These are phyloP conservation scores for Lamellibrachia columna DNA, from an alignment of 2,888 invertebrate genomes.

Conservation along the genomic window DNA sequence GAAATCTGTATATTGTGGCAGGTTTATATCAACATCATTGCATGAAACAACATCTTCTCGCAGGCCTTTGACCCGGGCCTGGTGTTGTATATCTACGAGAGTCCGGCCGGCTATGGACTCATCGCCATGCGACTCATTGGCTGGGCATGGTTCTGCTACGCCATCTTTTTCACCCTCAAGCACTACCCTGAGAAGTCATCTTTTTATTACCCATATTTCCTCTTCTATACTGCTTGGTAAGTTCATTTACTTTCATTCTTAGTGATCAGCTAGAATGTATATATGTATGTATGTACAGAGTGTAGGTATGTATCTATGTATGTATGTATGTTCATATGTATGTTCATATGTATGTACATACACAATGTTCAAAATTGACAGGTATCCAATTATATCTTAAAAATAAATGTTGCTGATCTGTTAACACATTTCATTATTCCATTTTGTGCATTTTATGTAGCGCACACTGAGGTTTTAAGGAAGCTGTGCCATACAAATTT, in stretches of 20 bases:
- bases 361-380: not conserved
- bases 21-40: not conserved
- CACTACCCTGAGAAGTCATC: constrained; percentile 84
- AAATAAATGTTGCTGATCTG: not conserved
- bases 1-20: too few species aligned
- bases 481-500: not conserved
- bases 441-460: not conserved
- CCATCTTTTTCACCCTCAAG: constrained; percentile 79
- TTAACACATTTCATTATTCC: not conserved
- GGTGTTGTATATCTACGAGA: constrained; percentile 90
- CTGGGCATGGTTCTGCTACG: constrained; percentile 83
- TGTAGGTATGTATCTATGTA: not conserved
- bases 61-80: constrained; percentile 90
- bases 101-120: constrained; percentile 86
- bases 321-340: not conserved
- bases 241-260: constrained; percentile 36
- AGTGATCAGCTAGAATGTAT: not conserved
- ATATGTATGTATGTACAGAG: not conserved
- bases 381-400: not conserved
- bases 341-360: not conserved
- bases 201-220: constrained; percentile 85
- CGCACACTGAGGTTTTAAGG: not conserved
- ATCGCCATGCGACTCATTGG: constrained; percentile 78
- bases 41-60: constrained; percentile 38
- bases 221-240: constrained; percentile 84